Percentiles rank a stretch among this genome's conserved stretches.
These are phyloP conservation scores for Phylloscopus trochilus DNA, from an alignment of 2,113 vertebrate genomes.

Conservation along the genomic window DNA sequence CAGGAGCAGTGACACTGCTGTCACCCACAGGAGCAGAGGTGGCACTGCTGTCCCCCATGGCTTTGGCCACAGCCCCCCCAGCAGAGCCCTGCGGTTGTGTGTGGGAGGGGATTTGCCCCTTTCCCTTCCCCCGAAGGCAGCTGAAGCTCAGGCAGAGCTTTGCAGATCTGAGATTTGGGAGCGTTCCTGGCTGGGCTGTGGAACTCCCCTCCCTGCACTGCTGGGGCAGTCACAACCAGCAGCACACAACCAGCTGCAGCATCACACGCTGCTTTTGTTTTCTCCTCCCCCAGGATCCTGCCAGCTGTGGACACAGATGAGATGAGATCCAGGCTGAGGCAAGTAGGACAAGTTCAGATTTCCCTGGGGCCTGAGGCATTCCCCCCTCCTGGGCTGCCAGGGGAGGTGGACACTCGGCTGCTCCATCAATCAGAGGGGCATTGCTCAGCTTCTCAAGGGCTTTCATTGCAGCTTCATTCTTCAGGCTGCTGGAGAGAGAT, in stretches of 20 bases:
- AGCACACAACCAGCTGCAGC: not conserved
- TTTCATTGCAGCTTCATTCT: not conserved
- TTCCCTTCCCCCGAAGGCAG: not conserved
- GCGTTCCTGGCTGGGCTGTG: not conserved
- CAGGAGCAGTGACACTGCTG: too few relatives aligned
- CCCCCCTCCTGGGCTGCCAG: not conserved
- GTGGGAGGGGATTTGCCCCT: not conserved
- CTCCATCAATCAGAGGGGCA: not conserved
- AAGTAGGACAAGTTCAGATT: not conserved
- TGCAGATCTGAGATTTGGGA: not conserved
- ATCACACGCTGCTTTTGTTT: not conserved
- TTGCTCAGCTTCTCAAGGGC: not conserved
- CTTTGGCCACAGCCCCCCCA: not conserved
- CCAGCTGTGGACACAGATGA: not conserved
- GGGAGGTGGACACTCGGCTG: not conserved
- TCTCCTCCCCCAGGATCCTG: not conserved
- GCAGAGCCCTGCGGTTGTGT: not conserved
- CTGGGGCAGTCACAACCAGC: not conserved
- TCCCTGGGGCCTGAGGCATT: not conserved
- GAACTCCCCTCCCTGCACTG: not conserved
- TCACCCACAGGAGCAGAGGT: not conserved
- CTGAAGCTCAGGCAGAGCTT: not conserved
- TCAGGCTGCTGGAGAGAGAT: not conserved
- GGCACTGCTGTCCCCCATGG: not conserved
- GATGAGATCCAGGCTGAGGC: not conserved